Evolutionary conservation across 2,888 invertebrate genomes (phyloP), one percentile per base, ranked within the genome.

Genomic region (Melikaiella ostensackeni): DNA sequence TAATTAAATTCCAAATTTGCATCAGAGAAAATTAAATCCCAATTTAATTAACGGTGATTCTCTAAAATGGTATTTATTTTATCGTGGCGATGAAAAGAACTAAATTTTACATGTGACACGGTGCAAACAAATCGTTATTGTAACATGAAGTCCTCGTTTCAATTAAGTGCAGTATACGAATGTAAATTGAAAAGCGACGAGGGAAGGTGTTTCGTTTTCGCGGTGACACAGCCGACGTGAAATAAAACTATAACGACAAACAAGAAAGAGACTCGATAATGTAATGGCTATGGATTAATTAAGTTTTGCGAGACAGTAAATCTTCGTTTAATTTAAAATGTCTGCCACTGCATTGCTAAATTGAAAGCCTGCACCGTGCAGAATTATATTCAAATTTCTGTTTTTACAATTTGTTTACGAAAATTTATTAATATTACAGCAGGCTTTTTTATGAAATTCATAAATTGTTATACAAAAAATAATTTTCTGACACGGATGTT

Each of bases 221-320:
- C 24, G 35, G 19, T 27, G 27, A 30, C 33, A 27, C n/a, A 27
- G 6, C 30, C 11, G 9, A 50, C n/a, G n/a, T 27, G 19, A 50
- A 70, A 70, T 70, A 70, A 70, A 70, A 70, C 70, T 70, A 30
- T 50, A 50, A n/a, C 11, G 27, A 70, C 70, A 70, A 70, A 70
- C 33, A 70, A 70, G 70, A 70, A 70, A 70, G 50, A 50, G 30
- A 50, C 50, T 50, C 50, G 30, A 70, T 70, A 50, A 70, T 70
- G 70, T 27, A 50, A 70, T 70, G 46, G 30, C 70, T 30, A 70
- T 70, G 70, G 50, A 50, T 70, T 70, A 70, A 70, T 70, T 70
- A 70, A 50, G 33, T 50, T 70, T 70, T 50, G 70, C 70, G 0
- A 21, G 50, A 21, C 33, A n/a, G 70, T 70, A 70, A 50, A 50